phyloP scores from a whole-genome alignment of 2,888 invertebrate species.

The Idaea dimidiata region DNA sequence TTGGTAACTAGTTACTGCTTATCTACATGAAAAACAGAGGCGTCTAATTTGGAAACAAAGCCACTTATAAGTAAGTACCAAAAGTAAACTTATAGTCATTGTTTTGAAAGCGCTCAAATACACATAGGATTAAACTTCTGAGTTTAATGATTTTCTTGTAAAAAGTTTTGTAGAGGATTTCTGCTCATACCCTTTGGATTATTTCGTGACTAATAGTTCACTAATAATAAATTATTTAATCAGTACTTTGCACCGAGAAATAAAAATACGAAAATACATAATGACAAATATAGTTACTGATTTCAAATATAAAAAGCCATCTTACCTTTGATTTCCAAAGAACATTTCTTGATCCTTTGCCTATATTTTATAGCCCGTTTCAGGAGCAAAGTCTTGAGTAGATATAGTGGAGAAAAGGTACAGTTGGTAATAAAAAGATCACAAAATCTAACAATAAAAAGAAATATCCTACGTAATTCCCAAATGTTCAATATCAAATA shows the following conservation, averaged over 20 bases:
- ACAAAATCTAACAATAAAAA: not conserved
- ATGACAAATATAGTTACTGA: not conserved
- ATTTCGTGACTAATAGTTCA: too few species aligned
- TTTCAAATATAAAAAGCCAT: too few species aligned
- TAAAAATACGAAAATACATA: not conserved
- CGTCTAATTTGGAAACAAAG: not conserved
- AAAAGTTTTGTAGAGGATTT: too few species aligned
- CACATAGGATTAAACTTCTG: too few species aligned
- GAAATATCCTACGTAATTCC: not conserved
- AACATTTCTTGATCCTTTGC: not conserved
- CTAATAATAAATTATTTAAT: not conserved
- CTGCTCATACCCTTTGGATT: not conserved
- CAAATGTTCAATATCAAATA: too few species aligned
- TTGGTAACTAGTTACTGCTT: not conserved
- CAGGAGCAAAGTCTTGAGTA: not conserved
- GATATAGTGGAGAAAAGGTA: not conserved
- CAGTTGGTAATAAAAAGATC: not conserved
- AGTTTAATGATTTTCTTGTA: too few species aligned
- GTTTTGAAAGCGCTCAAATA: too few species aligned
- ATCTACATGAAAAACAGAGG: not conserved
- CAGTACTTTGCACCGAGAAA: not conserved
- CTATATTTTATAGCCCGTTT: not conserved
- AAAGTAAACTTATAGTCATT: too few species aligned
- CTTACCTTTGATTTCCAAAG: too few species aligned
- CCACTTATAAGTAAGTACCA: too few species aligned